A percentile compares a stretch with the other conserved stretches of the same genome.
Evolutionary conservation across 2,888 invertebrate species (phyloP).

Genomic region (Trichogramma evanescens): DNA sequence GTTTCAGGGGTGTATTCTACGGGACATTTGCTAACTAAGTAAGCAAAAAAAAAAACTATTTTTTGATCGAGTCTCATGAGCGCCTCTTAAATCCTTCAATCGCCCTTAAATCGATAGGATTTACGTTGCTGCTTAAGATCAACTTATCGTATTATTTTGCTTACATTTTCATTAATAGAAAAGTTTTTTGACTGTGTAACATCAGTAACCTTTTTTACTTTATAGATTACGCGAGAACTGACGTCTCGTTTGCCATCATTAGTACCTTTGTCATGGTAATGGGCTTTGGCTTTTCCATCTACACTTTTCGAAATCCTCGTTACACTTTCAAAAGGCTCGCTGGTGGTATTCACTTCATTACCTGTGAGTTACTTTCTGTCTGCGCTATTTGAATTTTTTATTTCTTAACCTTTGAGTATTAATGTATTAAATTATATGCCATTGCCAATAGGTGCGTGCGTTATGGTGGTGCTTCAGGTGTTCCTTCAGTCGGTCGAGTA

Average conservation of each 20-base stretch:
- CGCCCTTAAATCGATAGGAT: no score
- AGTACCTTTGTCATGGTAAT: conserved; percentile 73
- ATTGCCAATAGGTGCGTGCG: conserved; percentile 59
- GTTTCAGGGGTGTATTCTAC: no score
- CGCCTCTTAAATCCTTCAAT: no score
- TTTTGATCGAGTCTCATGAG: no score
- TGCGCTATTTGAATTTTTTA: background rate
- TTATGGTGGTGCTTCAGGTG: conserved; percentile 77
- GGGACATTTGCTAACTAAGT: no score
- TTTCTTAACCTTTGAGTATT: background rate
- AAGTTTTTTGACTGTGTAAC: no score
- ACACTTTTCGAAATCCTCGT: conserved; percentile 75
- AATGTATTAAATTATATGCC: background rate
- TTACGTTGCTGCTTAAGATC: no score
- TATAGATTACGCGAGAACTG: conserved; percentile 75
- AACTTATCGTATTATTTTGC: no score
- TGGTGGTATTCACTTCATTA: conserved; percentile 76
- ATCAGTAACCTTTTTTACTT: conserved; percentile 19
- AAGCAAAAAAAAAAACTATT: no score
- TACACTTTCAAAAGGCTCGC: conserved; percentile 86
- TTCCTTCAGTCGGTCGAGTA: conserved; percentile 67
- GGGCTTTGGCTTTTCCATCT: conserved; percentile 75
- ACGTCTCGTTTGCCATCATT: conserved; percentile 78
- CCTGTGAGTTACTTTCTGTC: conserved; percentile 54
- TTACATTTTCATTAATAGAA: no score